Percentiles rank a stretch among this genome's conserved stretches.
phyloP scores from a whole-genome alignment of 2,797 vertebrate species.

The Brachymystax lenok region DNA sequence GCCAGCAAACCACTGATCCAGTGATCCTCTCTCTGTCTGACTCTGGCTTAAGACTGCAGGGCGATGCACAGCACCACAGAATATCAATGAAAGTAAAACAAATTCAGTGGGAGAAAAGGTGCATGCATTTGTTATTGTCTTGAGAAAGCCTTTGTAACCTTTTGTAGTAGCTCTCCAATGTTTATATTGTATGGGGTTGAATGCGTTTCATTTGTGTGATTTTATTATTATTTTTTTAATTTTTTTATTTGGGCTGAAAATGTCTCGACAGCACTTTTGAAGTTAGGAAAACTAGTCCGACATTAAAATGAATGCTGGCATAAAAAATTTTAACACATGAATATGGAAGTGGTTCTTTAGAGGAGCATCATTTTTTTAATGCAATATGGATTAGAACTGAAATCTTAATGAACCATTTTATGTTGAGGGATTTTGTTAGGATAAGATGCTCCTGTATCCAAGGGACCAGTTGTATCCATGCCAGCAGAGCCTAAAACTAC shows the following conservation, averaged over 20 bases:
- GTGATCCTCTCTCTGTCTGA: not conserved
- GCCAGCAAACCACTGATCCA: constrained; percentile 4
- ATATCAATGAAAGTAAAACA: constrained; percentile 31
- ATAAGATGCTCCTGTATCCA: constrained; percentile 4
- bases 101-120: not conserved
- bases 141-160: not conserved
- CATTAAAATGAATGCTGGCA: constrained; percentile 48
- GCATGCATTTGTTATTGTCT: constrained; percentile 17
- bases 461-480: constrained; percentile 8
- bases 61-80: constrained; percentile 11
- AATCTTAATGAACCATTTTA: constrained; percentile 14
- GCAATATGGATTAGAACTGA: constrained; percentile 12
- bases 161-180: constrained; percentile 15
- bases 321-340: constrained; percentile 46
- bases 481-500: not conserved
- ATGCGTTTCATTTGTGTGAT: not conserved
- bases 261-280: constrained; percentile 52
- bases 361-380: constrained; percentile 28
- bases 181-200: not conserved
- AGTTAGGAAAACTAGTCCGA: constrained; percentile 50
- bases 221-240: constrained; percentile 16
- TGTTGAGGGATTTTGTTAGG: constrained; percentile 11
- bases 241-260: constrained; percentile 47
- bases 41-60: constrained; percentile 7
- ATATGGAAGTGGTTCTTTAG: constrained; percentile 40